Percentiles rank a stretch among this genome's conserved stretches.
phyloP scores from a whole-genome alignment of 1,140 invertebrate genomes.

The Drosophila tristis region DNA sequence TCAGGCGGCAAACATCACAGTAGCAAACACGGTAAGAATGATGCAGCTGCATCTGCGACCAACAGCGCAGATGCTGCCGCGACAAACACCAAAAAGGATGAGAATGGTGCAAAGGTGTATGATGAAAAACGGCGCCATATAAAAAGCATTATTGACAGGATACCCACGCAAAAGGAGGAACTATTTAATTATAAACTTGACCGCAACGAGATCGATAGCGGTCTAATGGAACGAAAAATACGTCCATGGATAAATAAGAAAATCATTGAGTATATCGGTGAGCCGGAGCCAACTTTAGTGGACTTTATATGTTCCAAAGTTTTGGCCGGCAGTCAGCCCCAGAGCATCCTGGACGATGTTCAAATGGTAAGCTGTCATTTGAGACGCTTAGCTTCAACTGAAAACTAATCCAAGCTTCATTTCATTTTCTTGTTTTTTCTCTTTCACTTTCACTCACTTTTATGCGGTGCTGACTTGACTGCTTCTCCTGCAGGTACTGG shows the following conservation, averaged over 20 bases:
- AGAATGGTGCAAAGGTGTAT: constrained; percentile 89
- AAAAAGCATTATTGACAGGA: constrained; percentile 98
- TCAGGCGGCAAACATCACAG: constrained; percentile 29
- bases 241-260: constrained; percentile 99
- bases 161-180: constrained; percentile 98
- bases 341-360: constrained; percentile 98
- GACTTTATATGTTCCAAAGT: constrained; percentile 99
- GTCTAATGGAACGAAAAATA: constrained; percentile 97
- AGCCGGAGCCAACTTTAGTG: constrained; percentile 98
- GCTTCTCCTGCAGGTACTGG: constrained; percentile 90
- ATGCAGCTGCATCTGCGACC: constrained; percentile 64
- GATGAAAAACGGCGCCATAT: constrained; percentile 98
- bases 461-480: too few species aligned
- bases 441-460: background rate
- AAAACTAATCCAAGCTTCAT: background rate
- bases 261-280: constrained; percentile 99
- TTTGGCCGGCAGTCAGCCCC: constrained; percentile 94
- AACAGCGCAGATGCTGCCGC: constrained; percentile 57
- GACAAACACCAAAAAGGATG: constrained; percentile 87
- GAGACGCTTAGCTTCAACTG: too few species aligned
- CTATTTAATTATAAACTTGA: constrained; percentile 97
- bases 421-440: background rate
- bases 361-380: constrained; percentile 91
- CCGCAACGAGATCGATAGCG: constrained; percentile 90
- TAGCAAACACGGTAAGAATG: constrained; percentile 76